These are phyloP conservation scores for Gobionotothen gibberifrons DNA, from an alignment of 2,797 vertebrate genomes.

Conservation along the genomic window DNA sequence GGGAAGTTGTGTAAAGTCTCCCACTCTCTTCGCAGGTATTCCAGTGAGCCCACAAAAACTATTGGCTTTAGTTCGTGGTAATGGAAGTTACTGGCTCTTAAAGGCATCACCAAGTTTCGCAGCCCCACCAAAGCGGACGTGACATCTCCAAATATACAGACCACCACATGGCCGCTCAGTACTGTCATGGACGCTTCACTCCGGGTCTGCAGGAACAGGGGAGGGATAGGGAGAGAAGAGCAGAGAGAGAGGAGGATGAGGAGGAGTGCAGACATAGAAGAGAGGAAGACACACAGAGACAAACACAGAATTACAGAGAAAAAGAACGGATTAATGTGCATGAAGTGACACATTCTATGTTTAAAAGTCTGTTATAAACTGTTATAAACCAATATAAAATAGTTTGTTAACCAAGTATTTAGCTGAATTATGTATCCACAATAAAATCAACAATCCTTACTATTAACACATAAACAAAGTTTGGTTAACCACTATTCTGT, in stretches of 20 bases:
- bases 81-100: conserved; percentile 99
- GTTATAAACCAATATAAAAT: conserved; percentile 58
- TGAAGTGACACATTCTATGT: not conserved
- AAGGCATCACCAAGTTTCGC: conserved; percentile 99
- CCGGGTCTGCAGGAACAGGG: conserved; percentile 88
- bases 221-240: conserved; percentile 32
- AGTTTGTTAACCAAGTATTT: conserved; percentile 58
- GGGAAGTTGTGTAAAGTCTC: conserved; percentile 99
- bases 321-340: conserved; percentile 24
- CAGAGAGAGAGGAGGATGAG: conserved; percentile 47
- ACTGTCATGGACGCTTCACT: conserved; percentile 99
- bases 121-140: conserved; percentile 98
- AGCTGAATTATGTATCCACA: not conserved
- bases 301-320: conserved; percentile 31
- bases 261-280: conserved; percentile 16
- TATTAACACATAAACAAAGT: conserved; percentile 24
- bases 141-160: conserved; percentile 99
- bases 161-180: conserved; percentile 98
- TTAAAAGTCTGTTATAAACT: conserved; percentile 37
- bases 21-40: conserved; percentile 97
- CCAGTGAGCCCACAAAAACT: conserved; percentile 97
- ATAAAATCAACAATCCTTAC: conserved; percentile 1
- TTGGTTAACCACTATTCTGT: conserved; percentile 64
- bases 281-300: conserved; percentile 21
- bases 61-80: conserved; percentile 99